Evolutionary conservation across 2,113 vertebrate species (phyloP), one percentile per base, ranked within the genome.

Genomic region (Corapipo altera): DNA sequence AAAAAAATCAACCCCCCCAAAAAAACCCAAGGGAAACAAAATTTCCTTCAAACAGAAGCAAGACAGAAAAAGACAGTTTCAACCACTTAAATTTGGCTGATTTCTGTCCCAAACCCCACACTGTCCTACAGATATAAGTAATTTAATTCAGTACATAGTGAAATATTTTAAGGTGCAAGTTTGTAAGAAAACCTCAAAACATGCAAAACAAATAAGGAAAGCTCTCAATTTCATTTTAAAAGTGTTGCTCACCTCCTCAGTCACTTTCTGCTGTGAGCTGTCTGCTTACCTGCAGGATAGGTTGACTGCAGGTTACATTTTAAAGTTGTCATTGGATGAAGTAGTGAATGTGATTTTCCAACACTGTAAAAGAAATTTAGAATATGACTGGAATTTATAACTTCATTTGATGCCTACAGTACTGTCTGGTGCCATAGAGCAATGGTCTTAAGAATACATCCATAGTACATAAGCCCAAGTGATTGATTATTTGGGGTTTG

Each of bases 371-470:
- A 76, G 44, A 84, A 86, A 75, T 83, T 49, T 33, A 78, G 61
- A 94, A 75, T 21, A n/a, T n/a, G 27, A 78, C 44, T 37, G 33
- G 76, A 89, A 89, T 88, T 94, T 26, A 26, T 93, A 95, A 93
- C 88, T 95, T 91, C 71, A 61, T 88, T 73, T 94, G 93, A 77
- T 89, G 59, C 54, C 76, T 90, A 61, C 37, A 62, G 43, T 55
- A 80, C 49, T 81, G 43, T 43, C 46, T 92, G 70, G 58, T 93
- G 73, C 65, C 77, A 82, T 20, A 59, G 24, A 91, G 37, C 39
- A 70, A 58, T 9, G 26, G 41, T 73, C n/a, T 88, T 80, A 69
- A 85, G 41, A 95, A 89, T n/a, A 49, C 19, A 80, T 57, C 52
- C 5, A 12, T 65, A 73, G 57, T n/a, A 73, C 15, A 18, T 67